phyloP scores from a whole-genome alignment of 2,888 invertebrate species.

The Sarcophaga caerulescens region DNA sequence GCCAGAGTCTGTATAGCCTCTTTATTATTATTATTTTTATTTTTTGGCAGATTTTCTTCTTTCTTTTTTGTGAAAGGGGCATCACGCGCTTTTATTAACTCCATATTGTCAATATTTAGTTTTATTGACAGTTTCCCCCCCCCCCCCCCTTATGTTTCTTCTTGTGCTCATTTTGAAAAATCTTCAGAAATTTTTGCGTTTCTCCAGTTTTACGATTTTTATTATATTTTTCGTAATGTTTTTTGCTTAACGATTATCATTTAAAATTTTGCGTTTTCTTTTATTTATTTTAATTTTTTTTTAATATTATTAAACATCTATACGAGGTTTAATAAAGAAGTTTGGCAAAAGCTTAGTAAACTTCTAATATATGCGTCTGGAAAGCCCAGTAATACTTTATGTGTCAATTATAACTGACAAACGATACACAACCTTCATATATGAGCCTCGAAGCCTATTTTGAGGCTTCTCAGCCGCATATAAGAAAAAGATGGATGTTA shows the following conservation, averaged over 20 bases:
- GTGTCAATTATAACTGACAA: too few relatives aligned
- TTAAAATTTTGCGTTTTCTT: slow-evolving; percentile 8
- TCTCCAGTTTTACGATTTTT: background rate
- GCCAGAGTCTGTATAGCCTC: too few relatives aligned
- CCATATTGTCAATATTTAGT: slow-evolving; percentile 41
- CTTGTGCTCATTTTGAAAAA: slow-evolving; percentile 69
- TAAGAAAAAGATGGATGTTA: too few relatives aligned
- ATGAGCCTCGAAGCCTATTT: too few relatives aligned
- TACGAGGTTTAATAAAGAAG: background rate
- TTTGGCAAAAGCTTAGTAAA: background rate
- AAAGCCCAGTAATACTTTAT: too few relatives aligned
- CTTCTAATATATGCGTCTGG: too few relatives aligned
- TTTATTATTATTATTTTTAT: too few relatives aligned
- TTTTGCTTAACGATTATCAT: background rate
- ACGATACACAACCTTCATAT: too few relatives aligned
- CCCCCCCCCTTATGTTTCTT: slow-evolving; percentile 47
- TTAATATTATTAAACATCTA: background rate
- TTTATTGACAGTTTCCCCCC: slow-evolving; percentile 24
- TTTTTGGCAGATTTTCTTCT: slow-evolving; percentile 3
- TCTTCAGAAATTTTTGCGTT: slow-evolving; percentile 14
- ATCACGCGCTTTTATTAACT: slow-evolving; percentile 75
- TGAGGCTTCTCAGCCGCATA: too few relatives aligned
- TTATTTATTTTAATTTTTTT: background rate
- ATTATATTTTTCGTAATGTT: background rate
- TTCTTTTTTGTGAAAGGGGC: slow-evolving; percentile 75